Evolutionary conservation across 1,140 invertebrate genomes (phyloP).

Genomic region (Eciton burchellii): DNA sequence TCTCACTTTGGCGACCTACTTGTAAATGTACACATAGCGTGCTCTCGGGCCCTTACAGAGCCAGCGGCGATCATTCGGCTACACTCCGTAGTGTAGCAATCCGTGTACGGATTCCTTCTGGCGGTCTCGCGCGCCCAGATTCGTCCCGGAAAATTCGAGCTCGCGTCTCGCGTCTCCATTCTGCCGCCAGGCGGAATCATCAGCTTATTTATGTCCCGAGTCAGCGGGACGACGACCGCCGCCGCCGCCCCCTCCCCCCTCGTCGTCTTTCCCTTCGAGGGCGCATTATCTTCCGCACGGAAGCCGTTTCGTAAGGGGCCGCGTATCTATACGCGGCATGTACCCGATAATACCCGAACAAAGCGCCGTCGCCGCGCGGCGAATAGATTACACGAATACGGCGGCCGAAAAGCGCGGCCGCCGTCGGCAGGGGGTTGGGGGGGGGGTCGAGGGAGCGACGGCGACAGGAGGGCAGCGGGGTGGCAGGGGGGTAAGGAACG

Average conservation of each 20-base stretch:
- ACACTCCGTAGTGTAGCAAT: background rate
- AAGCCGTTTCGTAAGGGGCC: conserved; percentile 74
- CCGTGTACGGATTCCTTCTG: too few relatives aligned
- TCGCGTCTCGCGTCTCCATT: background rate
- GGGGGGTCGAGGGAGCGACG: too few relatives aligned
- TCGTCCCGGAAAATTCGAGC: background rate
- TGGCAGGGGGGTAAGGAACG: conserved; percentile 30
- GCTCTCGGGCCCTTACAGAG: conserved; percentile 66
- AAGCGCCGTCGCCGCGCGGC: conserved; percentile 73
- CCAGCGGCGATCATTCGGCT: conserved; percentile 39
- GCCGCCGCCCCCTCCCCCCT: background rate
- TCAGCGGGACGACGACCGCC: too few relatives aligned
- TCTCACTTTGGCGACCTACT: conserved; percentile 66
- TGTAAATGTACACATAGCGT: conserved; percentile 65
- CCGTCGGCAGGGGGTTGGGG: too few relatives aligned
- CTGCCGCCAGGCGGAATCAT: background rate
- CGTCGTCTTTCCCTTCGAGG: too few relatives aligned
- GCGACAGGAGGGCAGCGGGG: too few relatives aligned
- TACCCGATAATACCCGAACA: conserved; percentile 82
- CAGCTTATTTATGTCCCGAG: conserved; percentile 4
- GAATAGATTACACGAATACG: conserved; percentile 75
- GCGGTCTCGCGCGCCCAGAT: too few relatives aligned
- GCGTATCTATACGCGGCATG: conserved; percentile 79
- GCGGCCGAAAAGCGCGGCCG: conserved; percentile 71
- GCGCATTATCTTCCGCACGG: conserved; percentile 68